Evolutionary conservation across 2,888 invertebrate species (phyloP), one percentile per base, ranked within the genome.

Genomic region (Andrena bucephala): DNA sequence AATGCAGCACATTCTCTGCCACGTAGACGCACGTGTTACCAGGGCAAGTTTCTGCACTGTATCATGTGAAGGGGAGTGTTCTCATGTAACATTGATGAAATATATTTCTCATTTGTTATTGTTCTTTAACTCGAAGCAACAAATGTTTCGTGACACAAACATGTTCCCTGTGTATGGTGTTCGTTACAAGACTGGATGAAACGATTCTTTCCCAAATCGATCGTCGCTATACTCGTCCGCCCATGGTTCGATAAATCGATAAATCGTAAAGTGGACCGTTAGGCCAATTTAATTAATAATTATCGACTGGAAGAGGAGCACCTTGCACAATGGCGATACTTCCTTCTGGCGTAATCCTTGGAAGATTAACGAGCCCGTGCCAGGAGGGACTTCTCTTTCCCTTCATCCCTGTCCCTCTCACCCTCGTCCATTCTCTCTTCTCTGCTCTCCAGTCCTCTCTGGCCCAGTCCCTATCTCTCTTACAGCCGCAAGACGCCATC

Each of bases 321-420:
- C 75, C 82, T 83, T 77, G 87, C 88, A 90, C 90, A 90, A 92
- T 89, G 85, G 87, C 89, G 85, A 89, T 89, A 88, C 90, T 90
- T 91, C 88, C 89, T 89, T 86, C 85, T 80, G 90, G 85, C 83
- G 88, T 92, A 92, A 92, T 92, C 92, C 91, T 85, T 85, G 86
- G 90, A 93, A 93, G 93, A 93, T 93, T 93, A 93, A 93, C 92
- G 92, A 92, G 91, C 84, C 79, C 78, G 83, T 84, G 77, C 83
- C 85, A 84, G 82, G 81, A 87, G 88, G 88, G 86, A 83, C 87
- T 86, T 80, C 73, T 71, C 84, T 81, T 74, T 74, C 70, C 42
- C 48, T 66, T 60, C 50, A 72, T 68, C 76, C 65, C 76, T 59
- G 62, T 69, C 60, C 59, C 50, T 57, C 54, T 27, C 60, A 52